Base-by-base conservation (phyloP, 37 sponge, comb jelly and placozoan genomes). In the Agelas oroides region DNA sequence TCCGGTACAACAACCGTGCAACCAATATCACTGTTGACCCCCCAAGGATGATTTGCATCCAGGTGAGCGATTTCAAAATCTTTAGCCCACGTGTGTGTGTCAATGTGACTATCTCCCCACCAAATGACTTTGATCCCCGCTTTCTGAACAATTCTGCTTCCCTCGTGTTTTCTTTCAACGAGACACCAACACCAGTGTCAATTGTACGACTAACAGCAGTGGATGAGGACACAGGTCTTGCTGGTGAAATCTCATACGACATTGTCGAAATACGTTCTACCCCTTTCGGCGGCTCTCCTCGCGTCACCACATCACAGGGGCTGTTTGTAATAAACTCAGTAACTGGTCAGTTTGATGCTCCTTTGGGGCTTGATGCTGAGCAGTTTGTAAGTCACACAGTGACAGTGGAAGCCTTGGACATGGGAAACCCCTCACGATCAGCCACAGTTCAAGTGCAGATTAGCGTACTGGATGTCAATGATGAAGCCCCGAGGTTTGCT, bases 1-100 rank as follows among this genome's bases (percentile, higher is more conserved):
- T 93, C 27, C 77, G 90, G 12, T 93, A 93, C 80, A 76, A 82
- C 76, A 93, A 93, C 53, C 63, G 31, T 35, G 82, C 86, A n/a
- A 54, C 77, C 0, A 60, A 81, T 52, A 55, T 86, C 31, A 78
- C 78, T 41, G 79, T 65, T 5, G 70, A 56, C 59, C 80, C 79
- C 19, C 76, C 83, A 25, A 71, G 90, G 16, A 25, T 23, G 6
- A 77, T 93, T 17, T 93, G 94, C 63, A 17, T 93, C 2, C 53
- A 58, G 66, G 70, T 93, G 1, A 69, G 41, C 5, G 94, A 93
- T 66, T 70, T 59, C 28, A 31, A 77, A 25, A 30, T 71, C 23
- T 85, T 72, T 52, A 85, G 90, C 38, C n/a, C 0, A 8, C 80
- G 52, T 11, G 59, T 78, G 6, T 93, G 94, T 86, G 94, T 93